A percentile compares a stretch with the other conserved stretches of the same genome.
Conservation (phyloP, 2,888 invertebrate genomes). For the Bibio marci region DNA sequence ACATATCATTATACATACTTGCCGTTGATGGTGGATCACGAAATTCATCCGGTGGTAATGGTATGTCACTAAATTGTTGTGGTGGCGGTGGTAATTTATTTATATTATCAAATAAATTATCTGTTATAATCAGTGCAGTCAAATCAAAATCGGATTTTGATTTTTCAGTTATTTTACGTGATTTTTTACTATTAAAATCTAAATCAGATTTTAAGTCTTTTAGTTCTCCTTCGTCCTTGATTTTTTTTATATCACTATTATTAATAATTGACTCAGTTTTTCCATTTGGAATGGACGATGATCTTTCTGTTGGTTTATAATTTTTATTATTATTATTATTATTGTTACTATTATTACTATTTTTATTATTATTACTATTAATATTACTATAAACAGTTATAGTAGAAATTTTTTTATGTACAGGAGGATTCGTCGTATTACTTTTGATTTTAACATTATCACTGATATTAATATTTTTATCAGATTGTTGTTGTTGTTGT, state of each 20-base stretch:
- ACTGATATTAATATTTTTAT: constrained; percentile 2
- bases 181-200: constrained; percentile 1
- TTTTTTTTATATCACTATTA: constrained; percentile 19
- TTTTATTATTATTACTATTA: constrained; percentile 1
- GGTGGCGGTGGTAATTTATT: constrained; percentile 63
- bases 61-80: constrained; percentile 67
- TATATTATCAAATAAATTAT: constrained; percentile 52
- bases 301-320: constrained; percentile 15
- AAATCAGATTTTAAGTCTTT: constrained; percentile 17
- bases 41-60: constrained; percentile 60
- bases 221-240: constrained; percentile 30
- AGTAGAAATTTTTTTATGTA: constrained; percentile 23
- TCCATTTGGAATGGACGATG: constrained; percentile 12
- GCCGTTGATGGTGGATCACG: constrained; percentile 31
- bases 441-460: constrained; percentile 12
- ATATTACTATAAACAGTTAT: no score
- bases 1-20: no score
- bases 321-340: constrained; percentile 5
- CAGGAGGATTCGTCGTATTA: no score
- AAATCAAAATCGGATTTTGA: constrained; percentile 43
- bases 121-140: constrained; percentile 30
- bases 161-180: constrained; percentile 22
- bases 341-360: constrained; percentile 3
- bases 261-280: constrained; percentile 15
- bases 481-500: neutral